phyloP scores from a whole-genome alignment of 64 coral and sea anemone species.

The Porites australiensis region DNA sequence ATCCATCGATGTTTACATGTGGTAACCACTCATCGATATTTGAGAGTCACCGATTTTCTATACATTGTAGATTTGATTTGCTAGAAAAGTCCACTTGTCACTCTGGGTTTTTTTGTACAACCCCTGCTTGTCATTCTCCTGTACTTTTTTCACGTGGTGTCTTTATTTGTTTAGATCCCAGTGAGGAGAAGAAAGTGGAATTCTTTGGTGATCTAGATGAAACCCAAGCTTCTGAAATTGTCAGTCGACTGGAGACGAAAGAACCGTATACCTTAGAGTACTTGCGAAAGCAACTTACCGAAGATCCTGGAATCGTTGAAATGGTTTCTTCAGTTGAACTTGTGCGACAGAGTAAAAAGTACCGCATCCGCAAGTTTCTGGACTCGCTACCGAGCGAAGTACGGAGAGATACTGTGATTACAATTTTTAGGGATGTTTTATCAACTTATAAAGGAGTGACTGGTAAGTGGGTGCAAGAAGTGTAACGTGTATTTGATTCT shows the following conservation, averaged over 20 bases:
- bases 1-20: too few species aligned
- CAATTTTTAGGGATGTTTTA: not conserved
- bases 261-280: not conserved
- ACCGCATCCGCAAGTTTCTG: not conserved
- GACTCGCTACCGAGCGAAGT: not conserved
- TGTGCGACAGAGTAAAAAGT: not conserved
- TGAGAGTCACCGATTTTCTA: too few species aligned
- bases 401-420: not conserved
- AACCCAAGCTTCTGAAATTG: not conserved
- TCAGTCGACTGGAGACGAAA: not conserved
- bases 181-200: not conserved
- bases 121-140: not conserved
- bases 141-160: not conserved
- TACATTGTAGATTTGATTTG: too few species aligned
- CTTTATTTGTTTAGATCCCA: not conserved
- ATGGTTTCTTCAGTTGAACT: not conserved
- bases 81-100: too few species aligned
- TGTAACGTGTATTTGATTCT: not conserved
- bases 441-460: slow-evolving; percentile 21
- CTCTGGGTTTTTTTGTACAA: not conserved
- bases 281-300: not conserved
- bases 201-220: slow-evolving; percentile 19
- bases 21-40: too few species aligned
- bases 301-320: not conserved
- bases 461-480: slow-evolving; percentile 29